Conservation (phyloP, 2,797 vertebrate species). For the Artibeus jamaicensis region DNA sequence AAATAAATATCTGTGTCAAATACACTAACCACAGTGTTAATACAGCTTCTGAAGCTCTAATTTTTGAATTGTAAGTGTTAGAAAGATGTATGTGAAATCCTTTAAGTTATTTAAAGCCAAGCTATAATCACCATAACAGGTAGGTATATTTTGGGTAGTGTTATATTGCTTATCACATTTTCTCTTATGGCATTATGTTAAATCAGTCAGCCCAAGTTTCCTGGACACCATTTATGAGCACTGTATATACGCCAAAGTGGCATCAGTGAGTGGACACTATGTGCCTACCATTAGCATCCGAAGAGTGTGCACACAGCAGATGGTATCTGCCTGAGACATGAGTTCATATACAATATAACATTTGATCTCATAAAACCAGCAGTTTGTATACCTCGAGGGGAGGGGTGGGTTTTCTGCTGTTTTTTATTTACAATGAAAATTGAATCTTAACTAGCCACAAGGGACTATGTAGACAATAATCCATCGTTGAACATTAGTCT, state of each 20-base stretch:
- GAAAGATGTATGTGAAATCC: not conserved
- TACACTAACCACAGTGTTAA: not conserved
- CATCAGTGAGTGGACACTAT: not conserved
- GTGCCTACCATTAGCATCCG: not conserved
- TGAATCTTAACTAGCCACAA: constrained; percentile 55
- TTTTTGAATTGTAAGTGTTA: not conserved
- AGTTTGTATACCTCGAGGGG: constrained; percentile 10
- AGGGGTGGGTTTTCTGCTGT: constrained; percentile 24
- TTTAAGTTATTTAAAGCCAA: constrained; percentile 29
- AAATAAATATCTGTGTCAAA: not conserved
- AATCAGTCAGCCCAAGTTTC: not conserved
- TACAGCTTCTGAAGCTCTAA: not conserved
- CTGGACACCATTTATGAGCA: not conserved
- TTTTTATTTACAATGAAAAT: constrained; percentile 69
- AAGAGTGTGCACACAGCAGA: not conserved
- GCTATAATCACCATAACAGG: not conserved
- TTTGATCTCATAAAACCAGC: constrained; percentile 45
- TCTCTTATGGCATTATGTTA: not conserved
- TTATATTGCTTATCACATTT: not conserved
- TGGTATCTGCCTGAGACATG: not conserved
- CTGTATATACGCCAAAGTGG: not conserved
- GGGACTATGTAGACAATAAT: constrained; percentile 27
- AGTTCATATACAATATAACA: not conserved
- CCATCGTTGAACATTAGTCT: constrained; percentile 47
- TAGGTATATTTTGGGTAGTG: not conserved